Conservation (phyloP, 1,140 invertebrate species). For the Elysia chlorotica region DNA sequence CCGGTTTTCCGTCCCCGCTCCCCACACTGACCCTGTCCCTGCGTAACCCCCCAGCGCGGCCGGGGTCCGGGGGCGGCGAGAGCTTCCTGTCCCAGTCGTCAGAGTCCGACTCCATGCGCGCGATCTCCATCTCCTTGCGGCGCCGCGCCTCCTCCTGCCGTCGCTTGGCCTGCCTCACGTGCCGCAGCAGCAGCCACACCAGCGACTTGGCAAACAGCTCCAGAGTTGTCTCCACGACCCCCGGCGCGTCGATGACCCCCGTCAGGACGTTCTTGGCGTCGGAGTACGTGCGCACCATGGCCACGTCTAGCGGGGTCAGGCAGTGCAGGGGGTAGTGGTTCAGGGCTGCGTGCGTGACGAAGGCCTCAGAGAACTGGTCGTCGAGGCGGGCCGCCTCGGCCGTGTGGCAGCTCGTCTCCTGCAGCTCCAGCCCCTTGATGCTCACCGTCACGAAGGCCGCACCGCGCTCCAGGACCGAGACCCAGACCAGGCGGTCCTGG, state of each 20-base stretch:
- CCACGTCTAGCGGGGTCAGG: constrained; percentile 53
- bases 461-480: constrained; percentile 62
- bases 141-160: constrained; percentile 26
- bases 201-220: constrained; percentile 60
- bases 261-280: constrained; percentile 65
- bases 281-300: constrained; percentile 59
- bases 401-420: constrained; percentile 67
- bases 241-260: constrained; percentile 63
- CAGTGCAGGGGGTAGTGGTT: constrained; percentile 57
- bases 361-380: constrained; percentile 62
- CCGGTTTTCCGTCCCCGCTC: no score
- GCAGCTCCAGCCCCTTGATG: constrained; percentile 65
- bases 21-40: constrained; percentile 20
- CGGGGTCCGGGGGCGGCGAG: background rate
- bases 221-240: constrained; percentile 56
- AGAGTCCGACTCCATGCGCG: constrained; percentile 25
- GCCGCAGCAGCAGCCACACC: constrained; percentile 61
- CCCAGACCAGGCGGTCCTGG: constrained; percentile 64
- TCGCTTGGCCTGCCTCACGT: constrained; percentile 52
- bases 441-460: constrained; percentile 58
- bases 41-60: background rate
- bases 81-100: background rate
- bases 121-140: constrained; percentile 26
- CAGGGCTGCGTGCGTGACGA: constrained; percentile 45
- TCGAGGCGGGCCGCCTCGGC: constrained; percentile 65